Conservation (phyloP, 2,888 invertebrate genomes). For the Harpagoxenus sublaevis region DNA sequence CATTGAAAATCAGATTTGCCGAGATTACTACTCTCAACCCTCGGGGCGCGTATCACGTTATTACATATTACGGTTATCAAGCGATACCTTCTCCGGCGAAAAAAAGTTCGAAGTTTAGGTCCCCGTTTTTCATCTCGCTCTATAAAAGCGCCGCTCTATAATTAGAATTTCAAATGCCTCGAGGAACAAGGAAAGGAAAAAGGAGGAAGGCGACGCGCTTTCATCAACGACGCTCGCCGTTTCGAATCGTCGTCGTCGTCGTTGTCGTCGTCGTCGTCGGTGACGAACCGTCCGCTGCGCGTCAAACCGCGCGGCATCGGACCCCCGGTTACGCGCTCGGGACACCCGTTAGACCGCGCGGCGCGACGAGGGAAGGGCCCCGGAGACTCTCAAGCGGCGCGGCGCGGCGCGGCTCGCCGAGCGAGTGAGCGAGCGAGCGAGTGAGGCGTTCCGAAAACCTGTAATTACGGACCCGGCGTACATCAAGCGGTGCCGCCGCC, state of each 20-base stretch:
- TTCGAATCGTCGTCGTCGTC: neutral
- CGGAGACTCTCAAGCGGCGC: conserved; percentile 81
- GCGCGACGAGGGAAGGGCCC: conserved; percentile 84
- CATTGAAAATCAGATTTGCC: conserved; percentile 3
- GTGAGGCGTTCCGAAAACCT: conserved; percentile 83
- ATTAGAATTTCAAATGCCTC: conserved; percentile 39
- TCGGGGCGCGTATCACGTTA: neutral
- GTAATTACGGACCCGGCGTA: conserved; percentile 86
- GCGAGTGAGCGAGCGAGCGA: conserved; percentile 50
- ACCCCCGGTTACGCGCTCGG: conserved; percentile 76
- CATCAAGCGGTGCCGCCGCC: conserved; percentile 85
- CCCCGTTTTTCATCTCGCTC: conserved; percentile 74
- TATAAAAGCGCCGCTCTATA: conserved; percentile 33
- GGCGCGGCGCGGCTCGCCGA: conserved; percentile 74
- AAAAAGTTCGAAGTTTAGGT: conserved; percentile 81
- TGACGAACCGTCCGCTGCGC: neutral
- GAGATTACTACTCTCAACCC: neutral
- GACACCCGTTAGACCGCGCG: conserved; percentile 75
- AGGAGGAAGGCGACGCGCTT: neutral
- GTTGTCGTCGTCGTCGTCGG: neutral
- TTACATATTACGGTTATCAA: conserved; percentile 11
- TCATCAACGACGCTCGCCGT: conserved; percentile 1
- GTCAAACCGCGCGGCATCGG: conserved; percentile 3
- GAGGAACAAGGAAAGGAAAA: neutral
- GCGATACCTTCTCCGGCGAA: neutral